phyloP scores from a whole-genome alignment of 1,140 invertebrate genomes.

The Stenopsyche tienmushanensis region DNA sequence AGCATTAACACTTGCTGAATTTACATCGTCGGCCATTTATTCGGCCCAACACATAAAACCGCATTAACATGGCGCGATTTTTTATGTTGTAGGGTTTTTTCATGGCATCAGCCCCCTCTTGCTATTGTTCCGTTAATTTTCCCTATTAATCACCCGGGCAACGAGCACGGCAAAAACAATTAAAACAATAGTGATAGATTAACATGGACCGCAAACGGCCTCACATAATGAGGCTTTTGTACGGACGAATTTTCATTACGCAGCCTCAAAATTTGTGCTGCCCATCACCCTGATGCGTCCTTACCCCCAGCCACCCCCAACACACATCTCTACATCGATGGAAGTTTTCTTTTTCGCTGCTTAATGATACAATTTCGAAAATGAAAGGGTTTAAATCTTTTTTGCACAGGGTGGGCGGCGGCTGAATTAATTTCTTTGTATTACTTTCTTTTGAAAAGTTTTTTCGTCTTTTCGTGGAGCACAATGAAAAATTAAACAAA shows the following conservation, averaged over 20 bases:
- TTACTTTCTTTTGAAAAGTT: no score
- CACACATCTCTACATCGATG: no score
- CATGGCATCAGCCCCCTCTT: constrained; percentile 8
- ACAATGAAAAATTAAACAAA: no score
- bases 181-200: constrained; percentile 38
- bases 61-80: background rate
- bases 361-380: no score
- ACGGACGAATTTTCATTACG: constrained; percentile 34
- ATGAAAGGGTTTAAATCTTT: no score
- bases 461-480: no score
- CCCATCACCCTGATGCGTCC: constrained; percentile 1
- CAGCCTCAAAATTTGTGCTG: constrained; percentile 9
- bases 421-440: no score
- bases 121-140: constrained; percentile 29
- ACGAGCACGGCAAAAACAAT: constrained; percentile 30
- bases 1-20: constrained; percentile 26
- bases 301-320: background rate
- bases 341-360: no score
- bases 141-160: constrained; percentile 26
- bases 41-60: background rate
- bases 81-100: constrained; percentile 13
- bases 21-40: background rate
- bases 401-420: no score
- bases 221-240: constrained; percentile 34
- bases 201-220: constrained; percentile 30